Conservation (phyloP, 2,113 vertebrate species). For the Ellobius talpinus region DNA sequence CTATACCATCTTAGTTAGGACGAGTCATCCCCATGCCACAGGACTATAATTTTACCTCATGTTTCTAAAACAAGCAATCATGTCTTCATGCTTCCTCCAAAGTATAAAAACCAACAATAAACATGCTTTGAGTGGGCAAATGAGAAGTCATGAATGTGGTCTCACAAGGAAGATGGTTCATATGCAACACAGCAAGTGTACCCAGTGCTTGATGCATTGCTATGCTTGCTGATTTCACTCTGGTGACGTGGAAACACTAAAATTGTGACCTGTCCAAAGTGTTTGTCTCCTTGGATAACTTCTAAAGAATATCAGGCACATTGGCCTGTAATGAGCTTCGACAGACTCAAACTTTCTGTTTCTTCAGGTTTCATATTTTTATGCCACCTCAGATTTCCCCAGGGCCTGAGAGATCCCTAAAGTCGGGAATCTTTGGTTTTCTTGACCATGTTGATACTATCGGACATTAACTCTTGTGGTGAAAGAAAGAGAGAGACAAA, state of each 20-base stretch:
- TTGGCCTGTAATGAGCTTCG: neutral
- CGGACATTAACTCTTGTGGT: neutral
- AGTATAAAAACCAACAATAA: neutral
- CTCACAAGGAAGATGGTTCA: neutral
- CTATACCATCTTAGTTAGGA: neutral
- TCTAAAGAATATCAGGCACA: neutral
- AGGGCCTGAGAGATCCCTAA: neutral
- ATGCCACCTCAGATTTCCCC: neutral
- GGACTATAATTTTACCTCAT: neutral
- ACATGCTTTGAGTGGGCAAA: neutral
- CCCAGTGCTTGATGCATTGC: neutral
- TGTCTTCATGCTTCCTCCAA: neutral
- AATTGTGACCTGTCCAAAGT: neutral
- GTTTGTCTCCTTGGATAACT: neutral
- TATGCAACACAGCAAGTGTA: neutral
- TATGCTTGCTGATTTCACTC: slow-evolving; percentile 3
- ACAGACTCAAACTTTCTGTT: neutral
- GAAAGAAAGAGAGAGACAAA: neutral
- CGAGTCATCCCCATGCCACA: neutral
- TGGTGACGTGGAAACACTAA: neutral
- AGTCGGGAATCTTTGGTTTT: neutral
- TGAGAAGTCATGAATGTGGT: neutral
- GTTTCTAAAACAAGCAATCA: neutral
- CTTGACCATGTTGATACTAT: neutral
- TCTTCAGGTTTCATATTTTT: neutral